phyloP scores from a whole-genome alignment of 1,140 invertebrate species.

The Charaxes varanes region DNA sequence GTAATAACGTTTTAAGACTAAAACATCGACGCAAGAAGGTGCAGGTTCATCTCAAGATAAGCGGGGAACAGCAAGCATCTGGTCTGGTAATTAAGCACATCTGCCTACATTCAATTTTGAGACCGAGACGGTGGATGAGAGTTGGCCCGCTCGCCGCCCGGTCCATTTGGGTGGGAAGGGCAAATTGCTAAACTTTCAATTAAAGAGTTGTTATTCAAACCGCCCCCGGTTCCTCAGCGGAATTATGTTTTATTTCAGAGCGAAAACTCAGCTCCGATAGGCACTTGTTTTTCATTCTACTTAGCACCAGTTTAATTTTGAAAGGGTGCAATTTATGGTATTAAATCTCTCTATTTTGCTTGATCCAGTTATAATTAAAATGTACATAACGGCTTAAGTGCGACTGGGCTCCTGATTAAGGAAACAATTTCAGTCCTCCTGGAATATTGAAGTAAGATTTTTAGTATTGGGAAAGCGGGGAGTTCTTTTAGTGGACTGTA shows the following conservation, averaged over 20 bases:
- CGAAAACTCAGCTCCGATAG: constrained; percentile 55
- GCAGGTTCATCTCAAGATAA: constrained; percentile 35
- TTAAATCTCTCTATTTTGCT: constrained; percentile 15
- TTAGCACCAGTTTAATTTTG: constrained; percentile 32
- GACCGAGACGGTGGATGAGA: constrained; percentile 61
- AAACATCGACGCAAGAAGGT: constrained; percentile 17
- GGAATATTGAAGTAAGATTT: too few species aligned
- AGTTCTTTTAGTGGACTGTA: too few species aligned
- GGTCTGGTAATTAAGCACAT: constrained; percentile 68
- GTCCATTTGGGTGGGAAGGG: constrained; percentile 65
- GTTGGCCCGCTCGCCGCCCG: constrained; percentile 55
- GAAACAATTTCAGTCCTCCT: too few species aligned
- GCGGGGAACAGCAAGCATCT: constrained; percentile 46
- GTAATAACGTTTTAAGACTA: constrained; percentile 1
- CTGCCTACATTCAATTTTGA: constrained; percentile 72
- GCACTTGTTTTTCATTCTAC: constrained; percentile 49
- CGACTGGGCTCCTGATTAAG: too few species aligned
- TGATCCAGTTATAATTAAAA: constrained; percentile 6
- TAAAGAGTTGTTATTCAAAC: constrained; percentile 74
- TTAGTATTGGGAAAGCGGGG: too few species aligned
- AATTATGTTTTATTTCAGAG: constrained; percentile 68
- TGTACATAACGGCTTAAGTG: too few species aligned
- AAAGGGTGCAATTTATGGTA: constrained; percentile 22
- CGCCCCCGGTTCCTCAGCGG: constrained; percentile 50
- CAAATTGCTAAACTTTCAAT: constrained; percentile 74